phyloP scores from a whole-genome alignment of 2,113 vertebrate species.

The Clarias macrocephalus region DNA sequence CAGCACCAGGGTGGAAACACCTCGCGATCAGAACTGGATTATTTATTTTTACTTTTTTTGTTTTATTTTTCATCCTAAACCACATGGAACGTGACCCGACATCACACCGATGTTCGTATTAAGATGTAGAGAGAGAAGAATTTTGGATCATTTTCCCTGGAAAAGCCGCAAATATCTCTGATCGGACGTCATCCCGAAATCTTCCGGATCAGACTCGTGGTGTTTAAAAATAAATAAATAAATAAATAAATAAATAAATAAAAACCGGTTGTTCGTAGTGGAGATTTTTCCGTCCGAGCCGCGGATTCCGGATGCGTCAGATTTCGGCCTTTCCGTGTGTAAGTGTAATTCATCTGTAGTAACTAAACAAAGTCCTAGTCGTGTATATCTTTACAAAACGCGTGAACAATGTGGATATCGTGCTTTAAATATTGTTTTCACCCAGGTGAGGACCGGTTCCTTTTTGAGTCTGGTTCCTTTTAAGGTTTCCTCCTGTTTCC shows the following conservation, averaged over 20 bases:
- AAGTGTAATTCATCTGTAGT: neutral
- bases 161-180: neutral
- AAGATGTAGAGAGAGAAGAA: neutral
- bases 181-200: no score
- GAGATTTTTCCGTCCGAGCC: neutral
- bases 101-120: neutral
- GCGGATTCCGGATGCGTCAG: neutral
- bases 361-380: no score
- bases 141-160: no score
- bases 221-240: neutral
- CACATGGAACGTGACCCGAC: neutral
- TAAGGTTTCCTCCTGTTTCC: no score
- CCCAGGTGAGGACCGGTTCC: no score
- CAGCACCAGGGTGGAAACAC: neutral
- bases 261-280: neutral
- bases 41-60: no score
- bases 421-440: no score
- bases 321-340: neutral
- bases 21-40: neutral
- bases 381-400: neutral
- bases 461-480: no score
- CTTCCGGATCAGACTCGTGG: neutral
- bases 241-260: no score
- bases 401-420: no score
- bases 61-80: neutral